These are phyloP conservation scores for Umimayanthus kanabou DNA, from an alignment of 92 coral and sea anemone species.

Conservation along the genomic window DNA sequence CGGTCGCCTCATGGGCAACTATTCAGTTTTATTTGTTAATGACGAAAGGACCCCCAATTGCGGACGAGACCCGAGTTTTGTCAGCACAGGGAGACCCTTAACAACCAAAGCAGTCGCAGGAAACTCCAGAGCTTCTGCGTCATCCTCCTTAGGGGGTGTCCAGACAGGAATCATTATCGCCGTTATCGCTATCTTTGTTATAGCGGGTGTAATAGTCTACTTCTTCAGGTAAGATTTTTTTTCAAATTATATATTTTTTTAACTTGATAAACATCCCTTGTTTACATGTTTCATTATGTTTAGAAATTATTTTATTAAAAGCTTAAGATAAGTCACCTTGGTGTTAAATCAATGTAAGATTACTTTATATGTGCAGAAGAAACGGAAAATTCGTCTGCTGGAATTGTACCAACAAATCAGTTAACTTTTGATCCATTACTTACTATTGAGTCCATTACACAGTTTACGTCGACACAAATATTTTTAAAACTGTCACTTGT, in stretches of 20 bases:
- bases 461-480: too few relatives aligned
- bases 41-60: neutral
- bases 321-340: too few relatives aligned
- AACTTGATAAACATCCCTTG: neutral
- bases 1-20: conserved; percentile 24
- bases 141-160: neutral
- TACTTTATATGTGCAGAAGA: too few relatives aligned
- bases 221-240: neutral
- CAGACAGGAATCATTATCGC: conserved; percentile 30
- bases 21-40: conserved; percentile 2
- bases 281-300: too few relatives aligned
- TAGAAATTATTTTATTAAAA: neutral
- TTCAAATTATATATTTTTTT: neutral
- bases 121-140: neutral
- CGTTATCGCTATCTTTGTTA: conserved; percentile 4
- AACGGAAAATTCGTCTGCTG: too few relatives aligned
- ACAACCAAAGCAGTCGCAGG: conserved; percentile 1
- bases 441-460: too few relatives aligned
- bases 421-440: too few relatives aligned
- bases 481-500: too few relatives aligned
- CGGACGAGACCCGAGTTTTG: neutral
- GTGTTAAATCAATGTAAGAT: too few relatives aligned
- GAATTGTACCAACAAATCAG: too few relatives aligned
- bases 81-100: neutral
- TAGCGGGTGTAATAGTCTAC: neutral